Conservation (phyloP, 2,797 vertebrate genomes). For the Graptemys geographica region DNA sequence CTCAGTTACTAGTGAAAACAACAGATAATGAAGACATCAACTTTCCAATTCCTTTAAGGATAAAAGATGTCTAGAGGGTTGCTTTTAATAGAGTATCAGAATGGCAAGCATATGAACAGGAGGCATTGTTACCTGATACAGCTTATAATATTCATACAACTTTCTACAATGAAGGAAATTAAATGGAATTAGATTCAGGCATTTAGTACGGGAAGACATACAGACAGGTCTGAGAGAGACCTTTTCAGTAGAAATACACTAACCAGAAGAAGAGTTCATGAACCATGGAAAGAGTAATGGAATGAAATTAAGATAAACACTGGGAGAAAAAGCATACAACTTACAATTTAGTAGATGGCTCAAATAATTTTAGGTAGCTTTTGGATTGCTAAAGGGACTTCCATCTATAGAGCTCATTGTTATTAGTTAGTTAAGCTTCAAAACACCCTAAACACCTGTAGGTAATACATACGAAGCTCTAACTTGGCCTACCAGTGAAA, state of each 20-base stretch:
- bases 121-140: conserved; percentile 2
- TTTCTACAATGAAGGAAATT: background rate
- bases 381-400: background rate
- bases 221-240: background rate
- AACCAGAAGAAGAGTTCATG: background rate
- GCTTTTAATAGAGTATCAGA: conserved; percentile 16
- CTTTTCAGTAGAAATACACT: background rate
- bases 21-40: background rate
- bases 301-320: background rate
- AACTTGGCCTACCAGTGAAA: background rate
- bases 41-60: background rate
- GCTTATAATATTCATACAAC: background rate
- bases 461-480: background rate
- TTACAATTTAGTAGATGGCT: background rate
- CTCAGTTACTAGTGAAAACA: background rate
- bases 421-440: background rate
- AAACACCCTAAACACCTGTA: background rate
- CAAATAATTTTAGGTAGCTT: background rate
- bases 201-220: background rate
- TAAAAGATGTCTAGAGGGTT: background rate
- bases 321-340: background rate
- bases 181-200: conserved; percentile 8
- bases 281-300: background rate
- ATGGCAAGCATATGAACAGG: conserved; percentile 34
- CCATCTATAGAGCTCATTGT: background rate